Evolutionary conservation across 1,140 invertebrate genomes (phyloP), one percentile per base, ranked within the genome.

Genomic region (Paraescarpia echinospica): DNA sequence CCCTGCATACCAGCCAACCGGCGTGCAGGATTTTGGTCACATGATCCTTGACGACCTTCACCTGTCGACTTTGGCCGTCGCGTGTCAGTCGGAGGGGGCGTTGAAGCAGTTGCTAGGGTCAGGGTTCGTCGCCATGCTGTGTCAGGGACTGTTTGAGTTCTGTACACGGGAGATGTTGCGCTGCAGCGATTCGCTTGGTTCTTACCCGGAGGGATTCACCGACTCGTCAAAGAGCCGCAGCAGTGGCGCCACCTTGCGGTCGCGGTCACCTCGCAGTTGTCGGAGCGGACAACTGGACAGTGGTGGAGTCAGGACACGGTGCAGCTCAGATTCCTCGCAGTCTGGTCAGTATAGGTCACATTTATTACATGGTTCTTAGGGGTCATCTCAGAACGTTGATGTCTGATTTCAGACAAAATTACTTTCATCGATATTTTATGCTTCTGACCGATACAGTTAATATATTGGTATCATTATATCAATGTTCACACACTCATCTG

Each of bases 31-130:
- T 34, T 94, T 96, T 41, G 93, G 94, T 90, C 94, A 94, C 92
- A 94, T 95, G 91, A 93, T 94, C 92, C 93, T 96, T 22, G 95
- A 96, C 93, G 97, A 97, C 91, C 96, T 97, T 35, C 97, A 98
- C 95, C 96, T 98, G 90, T 96, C 97, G 92, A 98, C 97, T 4
- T 96, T 98, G 22, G 98, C 98, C 9, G 96, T 97, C 89, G 97
- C 97, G 5, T 97, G 98, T 93, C 97, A 98, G 95, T 98, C 98
- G 6, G 97, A 97, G 1, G 96, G 97, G 34, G 97, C 97, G 89
- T 97, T 98, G 91, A 97, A 97, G 92, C 97, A 97, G 94, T 96
- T 98, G 89, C 97, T 98, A 41, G 97, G 98, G 95, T 98, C 97
- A 0, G 97, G 97, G 89, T 96, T 98, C 92, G 98, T 98, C 0